These are phyloP conservation scores for Hypomecis punctinalis DNA, from an alignment of 2,888 invertebrate species.

Conservation along the genomic window DNA sequence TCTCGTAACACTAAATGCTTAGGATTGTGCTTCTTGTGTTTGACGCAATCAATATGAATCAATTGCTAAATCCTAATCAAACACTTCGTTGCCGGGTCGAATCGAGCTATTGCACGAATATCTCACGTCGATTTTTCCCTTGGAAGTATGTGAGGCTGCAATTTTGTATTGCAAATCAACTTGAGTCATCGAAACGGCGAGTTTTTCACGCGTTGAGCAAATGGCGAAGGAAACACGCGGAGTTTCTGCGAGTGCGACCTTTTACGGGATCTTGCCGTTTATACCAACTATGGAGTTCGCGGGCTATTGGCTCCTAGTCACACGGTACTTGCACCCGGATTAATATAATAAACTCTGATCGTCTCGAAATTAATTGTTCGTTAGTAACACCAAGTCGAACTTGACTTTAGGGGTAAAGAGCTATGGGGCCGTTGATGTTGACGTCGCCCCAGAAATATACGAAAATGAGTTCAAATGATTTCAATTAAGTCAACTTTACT, in stretches of 20 bases:
- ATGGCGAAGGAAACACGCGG: conserved; percentile 53
- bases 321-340: not conserved
- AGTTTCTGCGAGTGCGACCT: conserved; percentile 56
- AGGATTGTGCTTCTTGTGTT: conserved; percentile 20
- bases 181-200: conserved; percentile 55
- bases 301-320: conserved; percentile 1
- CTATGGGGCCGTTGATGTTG: too few species aligned
- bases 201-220: conserved; percentile 67
- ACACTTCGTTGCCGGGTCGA: conserved; percentile 31
- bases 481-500: too few species aligned
- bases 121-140: conserved; percentile 40
- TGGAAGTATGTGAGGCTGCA: conserved; percentile 39
- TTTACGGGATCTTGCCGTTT: conserved; percentile 52
- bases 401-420: too few species aligned
- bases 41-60: conserved; percentile 35
- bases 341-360: not conserved
- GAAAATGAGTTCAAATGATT: too few species aligned
- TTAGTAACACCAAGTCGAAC: too few species aligned
- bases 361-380: too few species aligned
- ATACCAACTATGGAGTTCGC: conserved; percentile 20
- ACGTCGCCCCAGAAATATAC: too few species aligned
- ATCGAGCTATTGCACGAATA: conserved; percentile 37
- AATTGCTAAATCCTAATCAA: conserved; percentile 43
- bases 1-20: conserved; percentile 26
- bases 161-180: conserved; percentile 52